Conservation (phyloP, 1,140 invertebrate genomes). For the Hylaeus anthracinus region DNA sequence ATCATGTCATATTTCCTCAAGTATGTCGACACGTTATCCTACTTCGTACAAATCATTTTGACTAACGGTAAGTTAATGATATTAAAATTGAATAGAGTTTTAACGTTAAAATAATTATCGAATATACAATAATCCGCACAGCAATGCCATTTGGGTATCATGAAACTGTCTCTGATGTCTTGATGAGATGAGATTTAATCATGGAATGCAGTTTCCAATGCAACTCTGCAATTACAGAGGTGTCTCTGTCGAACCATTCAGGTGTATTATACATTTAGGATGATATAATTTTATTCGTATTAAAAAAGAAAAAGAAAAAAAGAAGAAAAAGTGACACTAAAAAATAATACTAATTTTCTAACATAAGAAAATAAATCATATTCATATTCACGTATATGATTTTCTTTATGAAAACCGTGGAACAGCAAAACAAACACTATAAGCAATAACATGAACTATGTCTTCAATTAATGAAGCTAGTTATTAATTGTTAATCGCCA, state of each 20-base stretch:
- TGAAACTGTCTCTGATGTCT: conserved; percentile 10
- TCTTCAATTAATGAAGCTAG: conserved; percentile 6
- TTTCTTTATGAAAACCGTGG: conserved; percentile 29
- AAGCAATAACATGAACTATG: conserved; percentile 26
- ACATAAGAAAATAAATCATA: conserved; percentile 41
- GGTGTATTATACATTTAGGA: conserved; percentile 59
- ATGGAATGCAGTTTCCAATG: conserved; percentile 43
- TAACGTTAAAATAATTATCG: neutral
- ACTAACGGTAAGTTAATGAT: conserved; percentile 65
- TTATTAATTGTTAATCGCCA: conserved; percentile 17
- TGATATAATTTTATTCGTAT: conserved; percentile 52
- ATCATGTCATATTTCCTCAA: conserved; percentile 80
- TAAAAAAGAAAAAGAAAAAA: conserved; percentile 15
- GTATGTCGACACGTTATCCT: conserved; percentile 85
- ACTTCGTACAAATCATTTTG: conserved; percentile 85
- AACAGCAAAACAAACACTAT: conserved; percentile 3
- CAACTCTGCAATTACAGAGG: conserved; percentile 48
- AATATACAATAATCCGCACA: neutral
- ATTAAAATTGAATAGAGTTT: neutral
- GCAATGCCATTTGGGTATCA: conserved; percentile 35
- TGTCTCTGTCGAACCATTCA: conserved; percentile 35
- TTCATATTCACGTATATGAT: conserved; percentile 27
- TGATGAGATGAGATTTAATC: conserved; percentile 49
- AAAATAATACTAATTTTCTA: conserved; percentile 53
- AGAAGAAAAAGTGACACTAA: conserved; percentile 46